Base-by-base conservation (phyloP, 2,797 vertebrate species). In the Sebastes nivosus region DNA sequence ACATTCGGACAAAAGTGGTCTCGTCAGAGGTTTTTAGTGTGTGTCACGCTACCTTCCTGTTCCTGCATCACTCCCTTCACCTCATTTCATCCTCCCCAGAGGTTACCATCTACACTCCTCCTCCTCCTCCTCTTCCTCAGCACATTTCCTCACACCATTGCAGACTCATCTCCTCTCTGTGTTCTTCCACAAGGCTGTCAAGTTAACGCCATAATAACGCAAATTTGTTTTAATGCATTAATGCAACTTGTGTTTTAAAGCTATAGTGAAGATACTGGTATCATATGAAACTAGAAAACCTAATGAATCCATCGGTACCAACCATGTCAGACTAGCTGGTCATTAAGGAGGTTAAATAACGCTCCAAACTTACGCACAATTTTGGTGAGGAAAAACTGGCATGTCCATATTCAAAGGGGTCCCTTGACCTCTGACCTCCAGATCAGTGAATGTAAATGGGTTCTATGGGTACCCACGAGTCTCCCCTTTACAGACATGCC, bases 21-120 rank as follows among this genome's bases (percentile, higher is more conserved):
- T 79, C 34, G 82, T 83, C 85, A 89, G 80, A 75, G 75, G 72
- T 78, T 88, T 82, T 82, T 64, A 74, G 75, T 90, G 65, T 55
- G 83, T 83, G 85, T 92, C 88, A 90, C 73, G 84, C 88, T 83
- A 77, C 74, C 75, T 84, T 87, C 82, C 82, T 82, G 77, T 54
- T 80, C 78, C 75, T 84, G 81, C 84, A 84, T 87, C 77, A 72
- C 86, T 82, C 81, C 81, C 82, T 75, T 81, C 82, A 87, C 88
- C 88, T 90, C 85, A 65, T 81, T 87, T 86, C 79, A 38, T 85
- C 77, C 59, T 90, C 90, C 87, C 88, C 73, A 87, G 86, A 91
- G 90, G 83, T 93, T 87, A 67, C 83, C 84, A 61, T 85, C 87
- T 85, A 77, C 87, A 81, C 82, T 29, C 66, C 58, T 18, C 76